phyloP scores from a whole-genome alignment of 1,140 invertebrate species.

The Aphelenchoides besseyi region DNA sequence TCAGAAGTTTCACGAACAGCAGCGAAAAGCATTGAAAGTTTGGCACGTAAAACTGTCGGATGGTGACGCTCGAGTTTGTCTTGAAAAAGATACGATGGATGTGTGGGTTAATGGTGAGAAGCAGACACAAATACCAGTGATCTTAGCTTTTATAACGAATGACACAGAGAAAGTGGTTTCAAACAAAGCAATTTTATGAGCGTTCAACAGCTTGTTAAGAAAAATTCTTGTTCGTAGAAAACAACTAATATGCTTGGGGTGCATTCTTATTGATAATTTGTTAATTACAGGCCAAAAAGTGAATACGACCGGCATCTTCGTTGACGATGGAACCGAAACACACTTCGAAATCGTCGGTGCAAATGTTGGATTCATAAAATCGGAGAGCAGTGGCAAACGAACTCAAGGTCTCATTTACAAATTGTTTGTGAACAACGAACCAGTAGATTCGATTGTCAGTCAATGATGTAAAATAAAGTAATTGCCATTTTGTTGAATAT shows the following conservation, averaged over 20 bases:
- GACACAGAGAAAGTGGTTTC: too few species aligned
- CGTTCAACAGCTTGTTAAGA: too few species aligned
- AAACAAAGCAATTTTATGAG: too few species aligned
- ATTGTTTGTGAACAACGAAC: conserved; percentile 62
- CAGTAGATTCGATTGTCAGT: conserved; percentile 29
- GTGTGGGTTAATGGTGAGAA: conserved; percentile 76
- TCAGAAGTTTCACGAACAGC: conserved; percentile 75
- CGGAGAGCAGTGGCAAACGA: conserved; percentile 66
- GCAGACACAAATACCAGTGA: too few species aligned
- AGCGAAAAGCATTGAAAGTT: conserved; percentile 71
- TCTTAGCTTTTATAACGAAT: too few species aligned
- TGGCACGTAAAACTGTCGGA: conserved; percentile 68
- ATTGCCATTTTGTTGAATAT: too few species aligned
- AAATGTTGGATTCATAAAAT: conserved; percentile 67
- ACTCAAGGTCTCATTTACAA: conserved; percentile 63
- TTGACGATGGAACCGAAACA: conserved; percentile 77
- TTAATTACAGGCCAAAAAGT: too few species aligned
- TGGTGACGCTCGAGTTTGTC: conserved; percentile 68
- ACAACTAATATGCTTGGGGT: too few species aligned
- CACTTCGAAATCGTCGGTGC: conserved; percentile 70
- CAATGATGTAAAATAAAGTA: too few species aligned
- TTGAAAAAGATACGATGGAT: conserved; percentile 76
- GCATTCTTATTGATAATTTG: too few species aligned
- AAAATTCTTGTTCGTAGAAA: too few species aligned
- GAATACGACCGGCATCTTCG: conserved; percentile 73